phyloP scores from a whole-genome alignment of 2,113 vertebrate species.

The Sciurus niger region DNA sequence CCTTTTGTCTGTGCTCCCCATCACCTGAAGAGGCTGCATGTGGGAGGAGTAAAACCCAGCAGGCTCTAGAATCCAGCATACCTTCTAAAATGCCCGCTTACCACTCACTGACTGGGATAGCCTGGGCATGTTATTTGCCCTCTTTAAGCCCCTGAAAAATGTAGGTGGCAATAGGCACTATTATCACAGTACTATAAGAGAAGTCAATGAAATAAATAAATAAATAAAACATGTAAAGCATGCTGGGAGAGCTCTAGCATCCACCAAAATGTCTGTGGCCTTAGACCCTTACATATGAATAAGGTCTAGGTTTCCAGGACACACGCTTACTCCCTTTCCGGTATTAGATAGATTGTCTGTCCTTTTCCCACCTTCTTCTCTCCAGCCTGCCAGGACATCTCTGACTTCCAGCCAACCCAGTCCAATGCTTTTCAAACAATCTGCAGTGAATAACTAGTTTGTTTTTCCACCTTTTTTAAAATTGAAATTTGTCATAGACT shows the following conservation, averaged over 20 bases:
- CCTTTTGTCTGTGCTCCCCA: not conserved
- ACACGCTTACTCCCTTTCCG: not conserved
- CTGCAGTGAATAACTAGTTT: not conserved
- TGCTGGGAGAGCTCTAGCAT: not conserved
- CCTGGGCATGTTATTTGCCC: not conserved
- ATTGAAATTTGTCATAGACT: not conserved
- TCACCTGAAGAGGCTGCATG: not conserved
- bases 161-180: not conserved
- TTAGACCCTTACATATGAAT: not conserved
- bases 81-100: not conserved
- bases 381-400: not conserved
- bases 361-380: not conserved
- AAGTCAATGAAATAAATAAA: not conserved
- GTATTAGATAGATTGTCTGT: not conserved
- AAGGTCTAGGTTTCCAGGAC: conserved; percentile 3
- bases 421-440: not conserved
- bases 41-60: not conserved
- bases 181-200: not conserved
- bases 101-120: not conserved
- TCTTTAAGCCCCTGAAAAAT: conserved; percentile 2
- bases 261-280: not conserved
- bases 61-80: not conserved
- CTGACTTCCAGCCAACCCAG: not conserved
- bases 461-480: not conserved
- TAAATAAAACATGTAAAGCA: not conserved